phyloP scores from a whole-genome alignment of 2,113 vertebrate species.

The Coptodon rendalli region DNA sequence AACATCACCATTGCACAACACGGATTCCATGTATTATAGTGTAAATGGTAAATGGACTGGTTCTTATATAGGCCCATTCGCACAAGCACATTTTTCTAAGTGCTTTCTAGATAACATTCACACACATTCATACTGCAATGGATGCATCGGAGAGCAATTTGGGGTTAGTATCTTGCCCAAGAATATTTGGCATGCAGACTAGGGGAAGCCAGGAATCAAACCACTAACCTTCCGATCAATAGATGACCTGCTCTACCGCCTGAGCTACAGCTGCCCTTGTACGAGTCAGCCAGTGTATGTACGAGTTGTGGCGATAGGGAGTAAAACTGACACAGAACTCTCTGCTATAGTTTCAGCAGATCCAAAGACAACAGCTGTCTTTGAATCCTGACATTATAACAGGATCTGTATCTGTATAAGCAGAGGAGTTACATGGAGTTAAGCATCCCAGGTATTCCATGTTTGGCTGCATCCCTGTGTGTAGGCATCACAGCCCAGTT shows the following conservation, averaged over 20 bases:
- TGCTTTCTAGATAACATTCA: not conserved
- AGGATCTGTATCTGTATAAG: not conserved
- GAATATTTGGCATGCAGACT: not conserved
- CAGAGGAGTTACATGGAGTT: not conserved
- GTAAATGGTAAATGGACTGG: fast-evolving
- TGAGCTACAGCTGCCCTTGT: not conserved
- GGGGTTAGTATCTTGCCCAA: not conserved
- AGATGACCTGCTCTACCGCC: not conserved
- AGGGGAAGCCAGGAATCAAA: fast-evolving
- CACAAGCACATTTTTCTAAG: not conserved
- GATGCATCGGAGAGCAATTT: not conserved
- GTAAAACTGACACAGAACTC: not conserved
- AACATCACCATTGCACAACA: not conserved
- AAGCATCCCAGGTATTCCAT: not conserved
- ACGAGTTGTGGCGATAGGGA: not conserved
- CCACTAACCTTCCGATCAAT: not conserved
- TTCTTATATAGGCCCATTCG: not conserved
- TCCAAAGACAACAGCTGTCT: not conserved
- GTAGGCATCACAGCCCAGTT: not conserved
- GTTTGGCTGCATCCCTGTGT: not conserved
- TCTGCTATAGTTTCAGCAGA: not conserved
- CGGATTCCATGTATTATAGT: not conserved
- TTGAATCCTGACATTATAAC: not conserved
- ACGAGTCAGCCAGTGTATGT: fast-evolving
- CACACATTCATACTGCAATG: fast-evolving